Percentiles rank a stretch among this genome's conserved stretches.
These are phyloP conservation scores for Bradypus variegatus DNA, from an alignment of 2,797 vertebrate species.

Conservation along the genomic window DNA sequence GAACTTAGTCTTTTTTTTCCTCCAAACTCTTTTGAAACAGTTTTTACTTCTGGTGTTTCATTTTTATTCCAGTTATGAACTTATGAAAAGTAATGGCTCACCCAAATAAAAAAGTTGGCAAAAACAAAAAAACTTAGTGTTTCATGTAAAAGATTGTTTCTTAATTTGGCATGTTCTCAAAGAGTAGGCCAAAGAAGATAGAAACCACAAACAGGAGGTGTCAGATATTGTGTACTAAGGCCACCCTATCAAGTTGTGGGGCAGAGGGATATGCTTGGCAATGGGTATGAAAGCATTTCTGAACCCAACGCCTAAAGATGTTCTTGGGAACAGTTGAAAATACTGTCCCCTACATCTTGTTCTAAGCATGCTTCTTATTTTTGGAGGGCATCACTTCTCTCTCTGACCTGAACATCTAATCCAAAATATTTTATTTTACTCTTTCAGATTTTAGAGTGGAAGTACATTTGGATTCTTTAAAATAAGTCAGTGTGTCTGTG, in stretches of 20 bases:
- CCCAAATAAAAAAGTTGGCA: neutral
- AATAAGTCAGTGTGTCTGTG: neutral
- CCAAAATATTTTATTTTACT: conserved; percentile 3
- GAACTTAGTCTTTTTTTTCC: neutral
- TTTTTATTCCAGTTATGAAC: conserved; percentile 21
- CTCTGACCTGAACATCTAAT: neutral
- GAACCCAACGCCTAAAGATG: neutral
- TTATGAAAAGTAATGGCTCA: neutral
- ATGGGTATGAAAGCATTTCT: neutral
- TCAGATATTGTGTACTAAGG: neutral
- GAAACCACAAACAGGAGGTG: neutral
- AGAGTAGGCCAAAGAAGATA: neutral
- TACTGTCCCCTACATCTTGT: neutral
- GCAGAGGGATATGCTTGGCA: neutral
- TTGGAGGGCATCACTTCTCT: neutral
- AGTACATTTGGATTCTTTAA: conserved; percentile 21
- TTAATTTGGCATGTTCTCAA: conserved; percentile 8
- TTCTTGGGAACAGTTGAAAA: neutral
- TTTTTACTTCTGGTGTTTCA: neutral
- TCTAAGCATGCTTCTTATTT: neutral
- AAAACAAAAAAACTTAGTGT: neutral
- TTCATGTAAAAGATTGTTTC: neutral
- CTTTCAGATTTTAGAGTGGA: conserved; percentile 8
- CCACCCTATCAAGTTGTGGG: neutral
- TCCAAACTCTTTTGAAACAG: neutral